Conservation (phyloP, 2,113 vertebrate genomes). For the Turdus rufiventris region DNA sequence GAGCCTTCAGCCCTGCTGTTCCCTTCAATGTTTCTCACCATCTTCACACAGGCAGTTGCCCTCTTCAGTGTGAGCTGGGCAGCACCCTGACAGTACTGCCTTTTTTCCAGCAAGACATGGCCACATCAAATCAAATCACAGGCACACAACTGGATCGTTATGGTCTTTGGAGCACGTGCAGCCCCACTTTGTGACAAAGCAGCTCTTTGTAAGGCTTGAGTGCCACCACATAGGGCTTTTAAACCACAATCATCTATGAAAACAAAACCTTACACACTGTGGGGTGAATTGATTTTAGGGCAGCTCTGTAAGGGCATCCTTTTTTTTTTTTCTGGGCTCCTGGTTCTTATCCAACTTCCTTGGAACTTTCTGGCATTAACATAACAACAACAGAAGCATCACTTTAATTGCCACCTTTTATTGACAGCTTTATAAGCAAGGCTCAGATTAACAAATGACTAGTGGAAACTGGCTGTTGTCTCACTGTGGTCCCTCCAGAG, state of each 20-base stretch:
- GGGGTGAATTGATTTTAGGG: slow-evolving; percentile 5
- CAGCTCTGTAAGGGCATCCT: background rate
- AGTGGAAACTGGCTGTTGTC: background rate
- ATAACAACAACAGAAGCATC: background rate
- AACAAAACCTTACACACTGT: background rate
- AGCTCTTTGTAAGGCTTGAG: background rate
- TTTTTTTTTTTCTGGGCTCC: background rate
- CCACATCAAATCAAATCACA: background rate
- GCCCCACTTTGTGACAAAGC: background rate
- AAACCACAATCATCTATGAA: background rate
- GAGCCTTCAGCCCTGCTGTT: background rate
- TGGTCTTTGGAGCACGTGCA: background rate
- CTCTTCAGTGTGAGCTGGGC: background rate
- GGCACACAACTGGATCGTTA: background rate
- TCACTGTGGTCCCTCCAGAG: background rate
- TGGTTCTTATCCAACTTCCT: background rate
- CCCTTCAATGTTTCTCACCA: background rate
- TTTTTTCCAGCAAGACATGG: background rate
- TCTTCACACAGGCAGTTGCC: background rate
- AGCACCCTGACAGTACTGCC: background rate
- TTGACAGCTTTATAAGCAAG: background rate
- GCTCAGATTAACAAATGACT: background rate
- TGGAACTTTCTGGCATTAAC: background rate
- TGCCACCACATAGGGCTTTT: background rate
- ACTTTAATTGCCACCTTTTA: background rate